Conservation (phyloP, 2,888 invertebrate genomes). For the Cyrtodaria siliqua region DNA sequence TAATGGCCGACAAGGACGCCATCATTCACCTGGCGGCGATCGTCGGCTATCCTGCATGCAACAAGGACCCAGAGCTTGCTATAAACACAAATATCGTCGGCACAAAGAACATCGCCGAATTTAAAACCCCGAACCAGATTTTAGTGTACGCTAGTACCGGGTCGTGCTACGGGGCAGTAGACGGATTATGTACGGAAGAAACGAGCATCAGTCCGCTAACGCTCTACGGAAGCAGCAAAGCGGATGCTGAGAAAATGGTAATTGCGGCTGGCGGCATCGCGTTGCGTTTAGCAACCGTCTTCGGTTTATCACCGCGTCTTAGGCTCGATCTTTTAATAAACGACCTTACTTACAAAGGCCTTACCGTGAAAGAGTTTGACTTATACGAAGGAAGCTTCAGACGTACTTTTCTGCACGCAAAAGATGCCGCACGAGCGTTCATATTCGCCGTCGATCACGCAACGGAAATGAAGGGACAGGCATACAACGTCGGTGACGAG, state of each 20-base stretch:
- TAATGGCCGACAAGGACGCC: conserved; percentile 74
- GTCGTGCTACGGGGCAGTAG: conserved; percentile 85
- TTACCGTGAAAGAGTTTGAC: conserved; percentile 80
- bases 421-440: conserved; percentile 84
- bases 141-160: conserved; percentile 76
- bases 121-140: conserved; percentile 15
- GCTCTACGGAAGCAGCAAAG: conserved; percentile 81
- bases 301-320: conserved; percentile 51
- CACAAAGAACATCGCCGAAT: conserved; percentile 22
- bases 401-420: conserved; percentile 85
- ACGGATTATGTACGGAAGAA: conserved; percentile 84
- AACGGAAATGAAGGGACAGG: conserved; percentile 80
- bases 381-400: conserved; percentile 84
- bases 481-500: conserved; percentile 85
- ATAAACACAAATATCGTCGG: conserved; percentile 27
- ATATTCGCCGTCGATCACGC: conserved; percentile 83
- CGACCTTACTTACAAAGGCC: conserved; percentile 57
- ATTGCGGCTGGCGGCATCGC: conserved; percentile 79
- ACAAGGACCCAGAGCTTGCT: conserved; percentile 29
- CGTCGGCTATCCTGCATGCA: conserved; percentile 83
- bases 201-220: conserved; percentile 84
- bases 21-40: conserved; percentile 85
- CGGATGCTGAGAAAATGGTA: conserved; percentile 65
- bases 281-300: conserved; percentile 84
- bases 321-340: conserved; percentile 23